Percentiles rank a stretch among this genome's conserved stretches.
These are phyloP conservation scores for Pachyrhynchus sulphureomaculatus DNA, from an alignment of 1,140 invertebrate species.

Conservation along the genomic window DNA sequence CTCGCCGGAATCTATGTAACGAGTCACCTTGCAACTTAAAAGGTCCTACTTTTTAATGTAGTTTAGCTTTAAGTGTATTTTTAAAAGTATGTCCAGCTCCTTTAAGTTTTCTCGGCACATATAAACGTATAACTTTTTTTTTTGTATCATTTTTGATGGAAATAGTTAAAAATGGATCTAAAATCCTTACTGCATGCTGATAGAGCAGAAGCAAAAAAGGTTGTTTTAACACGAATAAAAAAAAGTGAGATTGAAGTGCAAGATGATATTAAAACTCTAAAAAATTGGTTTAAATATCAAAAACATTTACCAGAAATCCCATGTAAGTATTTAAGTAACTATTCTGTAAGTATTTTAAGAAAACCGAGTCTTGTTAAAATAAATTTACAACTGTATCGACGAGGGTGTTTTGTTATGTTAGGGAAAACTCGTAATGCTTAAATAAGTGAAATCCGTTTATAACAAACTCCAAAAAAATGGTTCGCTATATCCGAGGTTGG, in stretches of 20 bases:
- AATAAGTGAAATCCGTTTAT: too few relatives aligned
- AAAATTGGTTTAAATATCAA: conserved; percentile 19
- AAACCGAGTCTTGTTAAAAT: too few relatives aligned
- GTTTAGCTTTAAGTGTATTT: too few relatives aligned
- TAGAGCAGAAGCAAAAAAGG: not conserved
- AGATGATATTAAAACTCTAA: conserved; percentile 11
- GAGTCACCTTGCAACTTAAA: not conserved
- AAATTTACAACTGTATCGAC: too few relatives aligned
- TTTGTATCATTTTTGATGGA: not conserved
- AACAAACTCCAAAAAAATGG: too few relatives aligned
- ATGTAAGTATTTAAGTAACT: conserved; percentile 7
- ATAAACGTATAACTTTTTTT: not conserved
- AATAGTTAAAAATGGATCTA: not conserved
- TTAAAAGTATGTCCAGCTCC: too few relatives aligned
- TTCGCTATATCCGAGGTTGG: too few relatives aligned
- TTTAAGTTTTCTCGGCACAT: not conserved
- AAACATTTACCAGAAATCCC: conserved; percentile 22
- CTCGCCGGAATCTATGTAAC: not conserved
- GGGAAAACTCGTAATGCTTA: too few relatives aligned
- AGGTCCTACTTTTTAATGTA: too few relatives aligned
- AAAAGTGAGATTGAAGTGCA: conserved; percentile 15
- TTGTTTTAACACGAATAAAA: conserved; percentile 10
- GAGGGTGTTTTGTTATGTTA: too few relatives aligned
- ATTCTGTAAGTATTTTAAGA: not conserved
- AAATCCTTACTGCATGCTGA: conserved; percentile 4